These are phyloP conservation scores for Mesaphorura yosii DNA, from an alignment of 1,140 invertebrate species.

Conservation along the genomic window DNA sequence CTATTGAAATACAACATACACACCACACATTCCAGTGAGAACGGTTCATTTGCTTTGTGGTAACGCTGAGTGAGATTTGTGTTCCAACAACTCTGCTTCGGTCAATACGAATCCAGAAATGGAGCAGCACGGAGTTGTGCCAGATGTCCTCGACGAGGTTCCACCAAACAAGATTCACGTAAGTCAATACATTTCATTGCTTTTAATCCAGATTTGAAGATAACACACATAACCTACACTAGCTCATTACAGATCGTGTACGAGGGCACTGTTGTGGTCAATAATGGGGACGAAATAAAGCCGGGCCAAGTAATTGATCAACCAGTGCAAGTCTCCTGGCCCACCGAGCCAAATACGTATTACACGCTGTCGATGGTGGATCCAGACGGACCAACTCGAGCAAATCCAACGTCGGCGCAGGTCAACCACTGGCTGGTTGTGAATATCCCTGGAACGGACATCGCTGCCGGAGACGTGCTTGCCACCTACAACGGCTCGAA, in stretches of 20 bases:
- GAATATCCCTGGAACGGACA: neutral
- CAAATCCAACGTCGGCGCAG: neutral
- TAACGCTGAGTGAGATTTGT: too few species aligned
- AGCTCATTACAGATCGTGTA: neutral
- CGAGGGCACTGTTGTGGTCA: neutral
- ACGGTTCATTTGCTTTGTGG: too few species aligned
- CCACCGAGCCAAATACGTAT: neutral
- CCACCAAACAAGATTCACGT: neutral
- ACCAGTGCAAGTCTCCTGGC: neutral
- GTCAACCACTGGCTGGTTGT: neutral
- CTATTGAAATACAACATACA: too few species aligned
- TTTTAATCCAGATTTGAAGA: neutral
- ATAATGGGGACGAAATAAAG: neutral
- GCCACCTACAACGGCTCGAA: neutral
- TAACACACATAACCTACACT: neutral
- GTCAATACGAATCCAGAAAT: neutral
- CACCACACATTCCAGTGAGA: too few species aligned
- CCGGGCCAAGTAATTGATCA: neutral
- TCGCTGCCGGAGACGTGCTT: neutral
- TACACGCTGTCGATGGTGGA: conserved; percentile 1
- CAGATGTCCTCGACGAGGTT: neutral
- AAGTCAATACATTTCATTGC: neutral
- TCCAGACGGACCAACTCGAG: neutral
- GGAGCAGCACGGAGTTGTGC: neutral
- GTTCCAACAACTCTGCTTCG: too few species aligned